A percentile compares a stretch with the other conserved stretches of the same genome.
Conservation (phyloP, 2,797 vertebrate species). For the Columba guinea region DNA sequence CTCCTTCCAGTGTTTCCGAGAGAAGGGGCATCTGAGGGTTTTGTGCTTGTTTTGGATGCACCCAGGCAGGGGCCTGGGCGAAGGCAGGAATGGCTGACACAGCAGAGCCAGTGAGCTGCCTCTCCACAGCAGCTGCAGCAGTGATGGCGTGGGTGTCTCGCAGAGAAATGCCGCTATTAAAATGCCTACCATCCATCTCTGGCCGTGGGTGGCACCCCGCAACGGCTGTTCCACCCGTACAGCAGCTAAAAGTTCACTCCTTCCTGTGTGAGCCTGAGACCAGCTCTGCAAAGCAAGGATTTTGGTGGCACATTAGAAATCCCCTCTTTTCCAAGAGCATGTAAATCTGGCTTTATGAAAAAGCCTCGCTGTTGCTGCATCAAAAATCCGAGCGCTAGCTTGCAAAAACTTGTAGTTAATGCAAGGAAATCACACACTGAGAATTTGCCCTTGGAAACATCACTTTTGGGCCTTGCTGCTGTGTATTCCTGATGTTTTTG, state of each 20-base stretch:
- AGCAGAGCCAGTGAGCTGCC: neutral
- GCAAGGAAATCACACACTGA: neutral
- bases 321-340: rapidly evolving
- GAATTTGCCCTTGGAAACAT: neutral
- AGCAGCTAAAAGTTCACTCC: neutral
- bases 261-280: rapidly evolving
- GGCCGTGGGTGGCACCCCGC: slow-evolving; percentile 14
- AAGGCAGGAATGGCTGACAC: slow-evolving; percentile 34
- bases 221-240: neutral
- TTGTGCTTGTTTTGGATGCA: neutral
- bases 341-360: neutral
- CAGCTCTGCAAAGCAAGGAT: rapidly evolving
- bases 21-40: neutral
- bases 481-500: neutral
- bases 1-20: neutral
- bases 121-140: neutral
- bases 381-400: neutral
- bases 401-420: neutral
- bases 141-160: neutral
- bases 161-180: neutral
- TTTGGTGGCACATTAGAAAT: rapidly evolving
- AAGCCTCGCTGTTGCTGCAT: rapidly evolving
- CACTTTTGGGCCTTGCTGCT: neutral
- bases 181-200: neutral
- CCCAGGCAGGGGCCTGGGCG: rapidly evolving